Evolutionary conservation across 2,888 invertebrate genomes (phyloP).

Genomic region (Thymelicus sylvestris): DNA sequence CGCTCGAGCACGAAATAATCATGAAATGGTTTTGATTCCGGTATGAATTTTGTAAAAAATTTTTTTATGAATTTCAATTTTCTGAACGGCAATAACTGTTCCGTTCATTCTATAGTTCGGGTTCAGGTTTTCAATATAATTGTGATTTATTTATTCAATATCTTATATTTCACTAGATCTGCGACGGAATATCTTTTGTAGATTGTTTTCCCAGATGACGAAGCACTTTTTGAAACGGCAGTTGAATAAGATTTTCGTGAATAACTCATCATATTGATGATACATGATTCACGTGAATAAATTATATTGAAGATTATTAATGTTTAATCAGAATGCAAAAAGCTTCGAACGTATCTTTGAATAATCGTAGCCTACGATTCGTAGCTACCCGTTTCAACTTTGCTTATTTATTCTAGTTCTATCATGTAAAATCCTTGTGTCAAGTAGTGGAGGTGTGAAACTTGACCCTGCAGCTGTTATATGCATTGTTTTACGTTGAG

Average conservation of each 20-base stretch:
- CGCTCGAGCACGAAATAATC: conserved; percentile 3
- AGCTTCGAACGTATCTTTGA: not conserved
- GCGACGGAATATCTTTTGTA: too few species aligned
- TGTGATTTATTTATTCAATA: not conserved
- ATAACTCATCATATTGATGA: too few species aligned
- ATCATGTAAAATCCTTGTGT: not conserved
- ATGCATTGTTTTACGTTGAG: not conserved
- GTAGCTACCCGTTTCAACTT: too few species aligned
- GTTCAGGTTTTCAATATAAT: not conserved
- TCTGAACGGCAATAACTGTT: not conserved
- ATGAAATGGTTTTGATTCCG: not conserved
- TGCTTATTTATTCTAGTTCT: not conserved
- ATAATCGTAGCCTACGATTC: not conserved
- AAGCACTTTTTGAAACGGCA: too few species aligned
- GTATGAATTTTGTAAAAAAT: not conserved
- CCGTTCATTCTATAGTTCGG: not conserved
- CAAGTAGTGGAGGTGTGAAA: not conserved
- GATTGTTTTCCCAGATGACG: too few species aligned
- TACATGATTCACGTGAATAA: too few species aligned
- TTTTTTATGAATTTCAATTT: not conserved
- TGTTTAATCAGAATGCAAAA: too few species aligned
- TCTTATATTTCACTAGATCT: not conserved
- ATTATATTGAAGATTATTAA: too few species aligned
- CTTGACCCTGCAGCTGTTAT: conserved; percentile 3
- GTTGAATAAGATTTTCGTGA: too few species aligned